Base-by-base conservation (phyloP, 1,140 invertebrate species). In the Zaprionus inermis region DNA sequence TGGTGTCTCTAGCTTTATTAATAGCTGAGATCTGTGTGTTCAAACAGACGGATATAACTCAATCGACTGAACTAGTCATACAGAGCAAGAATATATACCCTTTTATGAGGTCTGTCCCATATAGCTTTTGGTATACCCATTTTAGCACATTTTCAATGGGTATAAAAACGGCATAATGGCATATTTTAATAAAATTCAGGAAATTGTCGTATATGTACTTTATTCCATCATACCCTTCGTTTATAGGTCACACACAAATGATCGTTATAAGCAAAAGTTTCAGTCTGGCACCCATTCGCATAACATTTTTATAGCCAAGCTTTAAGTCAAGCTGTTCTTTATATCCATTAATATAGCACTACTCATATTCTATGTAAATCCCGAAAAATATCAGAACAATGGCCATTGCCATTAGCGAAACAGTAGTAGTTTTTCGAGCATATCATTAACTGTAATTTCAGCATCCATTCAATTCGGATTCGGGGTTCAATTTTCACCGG, bases 351-450 rank as follows among this genome's bases (percentile, higher is more conserved):
- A 54, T 9, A 11, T 54, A n/a, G 20, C 22, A 24, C 24, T 14
- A 30, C 24, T 14, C 32, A 64, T 54, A 38, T 30, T 34, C 52
- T 54, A 34, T 54, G 22, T 14, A 64, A 36, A 64, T 64, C 22
- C 49, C 5, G 14, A 64, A 55, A 54, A 18, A 54, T 55, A 12
- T 30, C 10, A 7, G 20, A 41, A 54, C 61, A 38, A 63, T 54
- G 28, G 61, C n/a, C 24, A 7, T 24, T 38, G 60, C 22, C 16
- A 64, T 36, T 41, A 34, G n/a, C 6, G 52, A 64, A 9, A 54
- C 49, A 54, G 49, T 51, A 61, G 59, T 51, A 51, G 46, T 63
- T 63, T 22, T 63, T n/a, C 59, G 52, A 63, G 30, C 49, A 51
- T 20, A 16, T 63, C 46, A 51, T 63, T 51, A 32, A 51, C 18